Conservation (phyloP, 2,113 vertebrate genomes). For the Corythoichthys haematopterus region DNA sequence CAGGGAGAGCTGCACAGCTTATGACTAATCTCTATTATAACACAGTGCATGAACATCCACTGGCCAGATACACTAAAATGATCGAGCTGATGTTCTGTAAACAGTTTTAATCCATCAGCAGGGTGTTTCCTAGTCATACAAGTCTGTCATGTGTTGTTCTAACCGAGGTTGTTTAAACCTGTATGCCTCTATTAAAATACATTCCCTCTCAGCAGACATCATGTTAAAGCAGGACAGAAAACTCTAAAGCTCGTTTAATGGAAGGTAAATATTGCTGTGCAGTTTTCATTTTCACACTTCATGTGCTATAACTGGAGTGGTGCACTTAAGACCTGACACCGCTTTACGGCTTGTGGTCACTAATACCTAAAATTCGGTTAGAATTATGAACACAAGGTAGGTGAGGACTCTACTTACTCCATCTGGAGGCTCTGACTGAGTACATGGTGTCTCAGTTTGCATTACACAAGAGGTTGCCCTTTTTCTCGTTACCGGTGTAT, state of each 20-base stretch:
- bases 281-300: constrained; percentile 57
- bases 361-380: constrained; percentile 4
- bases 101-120: constrained; percentile 37
- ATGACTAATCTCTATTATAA: constrained; percentile 53
- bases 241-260: constrained; percentile 63
- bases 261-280: constrained; percentile 69
- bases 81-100: constrained; percentile 50
- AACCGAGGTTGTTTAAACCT: constrained; percentile 66
- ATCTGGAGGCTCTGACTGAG: background rate
- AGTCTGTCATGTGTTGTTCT: constrained; percentile 58
- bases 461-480: background rate
- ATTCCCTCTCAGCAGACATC: constrained; percentile 38
- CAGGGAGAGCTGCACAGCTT: constrained; percentile 15
- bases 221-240: constrained; percentile 47
- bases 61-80: constrained; percentile 38
- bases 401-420: background rate
- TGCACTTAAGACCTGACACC: constrained; percentile 27
- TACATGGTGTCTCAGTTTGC: background rate
- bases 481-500: too few relatives aligned
- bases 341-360: background rate
- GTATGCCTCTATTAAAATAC: constrained; percentile 41
- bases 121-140: constrained; percentile 48
- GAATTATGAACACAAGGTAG: constrained; percentile 5
- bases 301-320: constrained; percentile 27
- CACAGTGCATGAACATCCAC: constrained; percentile 45